Evolutionary conservation across 2,113 vertebrate species (phyloP), one percentile per base, ranked within the genome.

Genomic region (Eolophus roseicapilla): DNA sequence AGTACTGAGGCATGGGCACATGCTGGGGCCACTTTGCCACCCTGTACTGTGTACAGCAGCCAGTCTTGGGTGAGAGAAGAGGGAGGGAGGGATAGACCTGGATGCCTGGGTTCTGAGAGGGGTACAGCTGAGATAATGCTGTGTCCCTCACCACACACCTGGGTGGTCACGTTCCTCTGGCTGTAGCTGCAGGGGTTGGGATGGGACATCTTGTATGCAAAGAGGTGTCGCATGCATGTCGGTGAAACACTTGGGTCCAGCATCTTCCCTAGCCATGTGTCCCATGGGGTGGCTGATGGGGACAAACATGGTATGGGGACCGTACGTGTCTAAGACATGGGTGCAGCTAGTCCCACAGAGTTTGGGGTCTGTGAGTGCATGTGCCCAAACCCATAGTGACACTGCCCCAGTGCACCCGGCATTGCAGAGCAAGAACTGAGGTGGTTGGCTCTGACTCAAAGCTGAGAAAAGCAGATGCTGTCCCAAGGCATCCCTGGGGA

Each of bases 61-160:
- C 35, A 17, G 25, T 41, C 39, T 37, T 12, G 4, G 10, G 7
- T 23, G 7, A 57, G 14, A 57, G 41, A 47, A n/a, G 60, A 89
- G 18, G 28, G 25, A 74, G 27, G 3, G 2, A 20, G 29, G 17
- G 24, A 31, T 0, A 0, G 37, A 49, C 29, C 2, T 1, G 1
- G 13, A 7, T 2, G 3, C 20, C 25, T 76, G 63, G 20, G 37
- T 86, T 88, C 52, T 86, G 47, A 52, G 76, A 74, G 11, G 7
- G 23, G 10, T 49, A 87, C 4, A 39, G 27, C 24, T 70, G 19
- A 10, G 21, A 16, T 33, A 24, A 23, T 13, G 3, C 41, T 67
- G 50, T 64, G 37, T 27, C 80, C 59, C 35, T 91, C 41, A 47
- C 15, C 31, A 29, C 21, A 20, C 2, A 2, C 16, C 10, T 5